These are phyloP conservation scores for Alligator sinensis DNA, from an alignment of 2,113 vertebrate genomes.

Conservation along the genomic window DNA sequence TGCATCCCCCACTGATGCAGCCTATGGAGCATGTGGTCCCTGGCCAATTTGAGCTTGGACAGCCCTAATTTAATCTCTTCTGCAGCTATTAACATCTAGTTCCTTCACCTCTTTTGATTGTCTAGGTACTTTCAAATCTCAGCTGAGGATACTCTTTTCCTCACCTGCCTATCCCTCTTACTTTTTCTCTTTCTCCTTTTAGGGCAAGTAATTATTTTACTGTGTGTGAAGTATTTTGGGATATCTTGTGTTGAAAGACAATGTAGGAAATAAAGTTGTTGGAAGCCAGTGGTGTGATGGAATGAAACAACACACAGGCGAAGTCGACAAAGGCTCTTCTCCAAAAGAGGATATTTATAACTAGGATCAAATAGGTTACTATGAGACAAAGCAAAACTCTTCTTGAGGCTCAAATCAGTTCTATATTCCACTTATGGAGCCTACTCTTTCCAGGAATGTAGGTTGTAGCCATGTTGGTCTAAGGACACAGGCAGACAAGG, in stretches of 20 bases:
- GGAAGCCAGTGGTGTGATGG: slow-evolving; percentile 17
- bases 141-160: not conserved
- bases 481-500: too few relatives aligned
- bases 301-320: not conserved
- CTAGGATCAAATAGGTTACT: not conserved
- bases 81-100: not conserved
- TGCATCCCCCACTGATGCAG: too few relatives aligned
- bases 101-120: not conserved
- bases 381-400: not conserved
- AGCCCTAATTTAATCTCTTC: not conserved
- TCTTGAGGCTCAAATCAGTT: not conserved
- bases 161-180: not conserved
- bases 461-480: too few relatives aligned
- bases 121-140: not conserved
- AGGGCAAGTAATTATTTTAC: not conserved
- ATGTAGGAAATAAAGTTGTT: slow-evolving; percentile 34
- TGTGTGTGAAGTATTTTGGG: not conserved
- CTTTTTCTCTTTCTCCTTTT: not conserved
- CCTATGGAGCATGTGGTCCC: too few relatives aligned
- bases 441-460: not conserved
- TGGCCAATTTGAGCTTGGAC: too few relatives aligned
- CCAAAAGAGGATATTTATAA: not conserved
- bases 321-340: not conserved
- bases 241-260: not conserved
- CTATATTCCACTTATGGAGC: not conserved